Base-by-base conservation (phyloP, 2,113 vertebrate species). In the Stomatorhinus ivindoensis region DNA sequence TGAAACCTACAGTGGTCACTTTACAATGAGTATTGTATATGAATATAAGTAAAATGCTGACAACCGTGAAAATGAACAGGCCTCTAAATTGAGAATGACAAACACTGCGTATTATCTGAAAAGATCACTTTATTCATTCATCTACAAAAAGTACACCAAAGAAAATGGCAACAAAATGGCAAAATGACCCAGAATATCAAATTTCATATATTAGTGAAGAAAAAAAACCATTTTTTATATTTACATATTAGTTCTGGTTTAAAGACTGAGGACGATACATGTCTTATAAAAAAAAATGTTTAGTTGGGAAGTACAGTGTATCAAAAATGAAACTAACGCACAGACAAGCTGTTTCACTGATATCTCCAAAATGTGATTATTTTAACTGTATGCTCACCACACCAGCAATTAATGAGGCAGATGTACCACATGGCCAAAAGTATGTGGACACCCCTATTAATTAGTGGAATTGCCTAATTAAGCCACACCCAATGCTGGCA, bases 71-170 rank as follows among this genome's bases (percentile, higher is more conserved):
- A 11, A 80, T 19, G 31, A 39, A 42, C 69, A 39, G 69, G 31
- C 3, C 27, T 76, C 31, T 39, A 35, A 80, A 80, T 42, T 3
- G 2, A 50, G 55, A 27, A 24, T 51, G 35, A 46, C 5, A 13
- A 88, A 48, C 6, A 91, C 24, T 10, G 27, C 31, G 42, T 21
- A 86, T 86, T 94, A 92, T 93, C 93, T 92, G 93, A 94, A 96
- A 95, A 94, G 93, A 27, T 94, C 95, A 92, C 91, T 96, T 96
- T 96, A 96, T 95, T 96, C 94, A 95, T 95, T 94, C 94, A 94
- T 94, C 95, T 96, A 96, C 93, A 96, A 96, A 80, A 96, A 95
- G 95, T 94, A 94, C 17, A 90, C 93, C 93, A 90, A 90, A 89
- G 90, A 93, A 93, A 93, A 92, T 90, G 58, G 93, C 92, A 90